These are phyloP conservation scores for Spodoptera frugiperda DNA, from an alignment of 1,140 invertebrate species.

Conservation along the genomic window DNA sequence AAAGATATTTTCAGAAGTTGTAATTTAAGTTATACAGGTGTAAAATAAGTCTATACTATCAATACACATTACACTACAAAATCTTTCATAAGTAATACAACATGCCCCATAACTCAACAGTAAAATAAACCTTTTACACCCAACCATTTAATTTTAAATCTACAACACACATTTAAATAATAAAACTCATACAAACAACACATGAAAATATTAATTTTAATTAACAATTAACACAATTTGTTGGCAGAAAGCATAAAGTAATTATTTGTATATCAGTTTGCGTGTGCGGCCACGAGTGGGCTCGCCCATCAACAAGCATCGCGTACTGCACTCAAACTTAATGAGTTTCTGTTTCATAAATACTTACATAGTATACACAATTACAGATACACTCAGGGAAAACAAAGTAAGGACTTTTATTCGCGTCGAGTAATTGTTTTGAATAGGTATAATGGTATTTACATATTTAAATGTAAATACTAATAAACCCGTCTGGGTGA, in stretches of 20 bases:
- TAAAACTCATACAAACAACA: neutral
- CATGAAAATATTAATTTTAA: neutral
- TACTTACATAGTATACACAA: neutral
- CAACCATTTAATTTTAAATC: too few relatives aligned
- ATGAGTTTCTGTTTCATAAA: slow-evolving; percentile 30
- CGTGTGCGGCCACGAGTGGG: neutral
- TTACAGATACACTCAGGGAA: neutral
- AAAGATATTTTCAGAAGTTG: too few relatives aligned
- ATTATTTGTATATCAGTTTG: slow-evolving; percentile 15
- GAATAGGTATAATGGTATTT: too few relatives aligned
- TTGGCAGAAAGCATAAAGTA: neutral
- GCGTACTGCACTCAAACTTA: slow-evolving; percentile 27
- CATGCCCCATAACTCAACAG: too few relatives aligned
- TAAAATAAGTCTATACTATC: too few relatives aligned
- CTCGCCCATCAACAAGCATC: slow-evolving; percentile 10
- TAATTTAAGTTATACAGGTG: too few relatives aligned
- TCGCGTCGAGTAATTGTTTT: too few relatives aligned
- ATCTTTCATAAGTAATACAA: too few relatives aligned
- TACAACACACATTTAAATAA: neutral
- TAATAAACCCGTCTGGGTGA: too few relatives aligned
- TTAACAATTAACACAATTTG: neutral
- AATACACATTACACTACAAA: too few relatives aligned
- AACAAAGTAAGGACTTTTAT: neutral
- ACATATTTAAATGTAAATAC: too few relatives aligned
- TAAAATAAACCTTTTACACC: too few relatives aligned